Evolutionary conservation across 2,113 vertebrate species (phyloP).

Genomic region (Glaucidium brasilianum): DNA sequence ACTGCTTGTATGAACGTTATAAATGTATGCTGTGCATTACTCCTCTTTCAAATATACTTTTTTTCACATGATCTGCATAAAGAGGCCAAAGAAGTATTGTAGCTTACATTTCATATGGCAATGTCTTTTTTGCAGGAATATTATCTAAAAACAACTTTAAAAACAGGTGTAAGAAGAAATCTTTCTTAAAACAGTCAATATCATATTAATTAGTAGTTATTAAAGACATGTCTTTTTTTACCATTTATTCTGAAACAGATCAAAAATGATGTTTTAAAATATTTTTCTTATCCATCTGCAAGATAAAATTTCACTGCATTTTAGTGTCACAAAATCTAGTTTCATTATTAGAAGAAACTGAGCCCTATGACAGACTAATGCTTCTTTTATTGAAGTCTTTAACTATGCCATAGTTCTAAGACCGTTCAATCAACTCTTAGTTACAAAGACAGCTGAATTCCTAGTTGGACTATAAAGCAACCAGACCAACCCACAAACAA

Average conservation of each 20-base stretch:
- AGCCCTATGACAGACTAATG: not conserved
- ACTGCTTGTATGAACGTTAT: rapidly evolving
- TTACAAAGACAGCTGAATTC: not conserved
- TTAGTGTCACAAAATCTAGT: not conserved
- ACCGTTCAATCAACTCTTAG: not conserved
- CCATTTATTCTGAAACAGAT: not conserved
- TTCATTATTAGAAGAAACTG: not conserved
- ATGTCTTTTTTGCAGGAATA: not conserved
- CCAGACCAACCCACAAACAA: not conserved
- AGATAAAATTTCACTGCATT: not conserved
- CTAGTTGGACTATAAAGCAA: not conserved
- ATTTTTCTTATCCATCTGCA: not conserved
- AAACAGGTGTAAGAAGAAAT: not conserved
- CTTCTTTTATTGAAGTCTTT: not conserved
- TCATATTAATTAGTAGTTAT: not conserved
- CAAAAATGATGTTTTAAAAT: not conserved
- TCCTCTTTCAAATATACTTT: not conserved
- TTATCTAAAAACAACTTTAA: not conserved
- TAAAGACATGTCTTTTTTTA: not conserved
- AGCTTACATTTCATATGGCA: not conserved
- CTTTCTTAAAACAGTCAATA: not conserved
- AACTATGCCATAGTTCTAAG: not conserved
- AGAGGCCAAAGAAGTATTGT: not conserved
- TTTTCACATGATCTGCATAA: not conserved
- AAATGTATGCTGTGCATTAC: not conserved